Evolutionary conservation across 2,113 vertebrate species (phyloP), one percentile per base, ranked within the genome.

Genomic region (Arothron firmamentum): DNA sequence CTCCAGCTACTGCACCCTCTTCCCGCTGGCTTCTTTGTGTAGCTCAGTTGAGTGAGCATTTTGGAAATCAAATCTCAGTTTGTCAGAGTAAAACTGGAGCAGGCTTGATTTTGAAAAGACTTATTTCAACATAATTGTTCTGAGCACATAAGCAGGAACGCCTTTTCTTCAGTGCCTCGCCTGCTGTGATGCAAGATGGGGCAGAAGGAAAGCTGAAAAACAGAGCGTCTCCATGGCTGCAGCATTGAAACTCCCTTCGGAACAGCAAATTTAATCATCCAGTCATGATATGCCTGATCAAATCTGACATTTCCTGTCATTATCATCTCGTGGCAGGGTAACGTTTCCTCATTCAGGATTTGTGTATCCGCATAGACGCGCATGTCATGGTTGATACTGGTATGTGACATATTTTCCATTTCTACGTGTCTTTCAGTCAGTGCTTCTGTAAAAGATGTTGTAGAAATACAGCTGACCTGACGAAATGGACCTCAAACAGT

Each of bases 31-130:
- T 83, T 88, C 87, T 89, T 86, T 88, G 87, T 87, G 85, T 85
- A 79, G 85, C 82, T 64, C 78, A 90, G 84, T 87, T 78, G 72
- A 88, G 83, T 54, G 71, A 90, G 78, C 77, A 66, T 90, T 92
- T 91, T 88, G 76, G 85, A 90, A 91, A 91, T 90, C 87, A 89
- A 88, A 90, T 90, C 86, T 88, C 87, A 77, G 74, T 91, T 89
- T 89, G 86, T 90, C 80, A 53, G 75, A 55, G 69, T 65, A 84
- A 90, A 88, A 85, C 65, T 75, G 79, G 61, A 80, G 82, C 81
- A 79, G 75, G 58, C 76, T 87, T 86, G 79, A 72, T 81, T 88
- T 84, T 82, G 79, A 92, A 87, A 84, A 77, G 79, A 83, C 77
- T 82, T 68, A 83, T 75, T 70, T 79, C 73, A 51, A 76, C 76